Percentiles rank a stretch among this genome's conserved stretches.
These are phyloP conservation scores for Platypus cylindrus DNA, from an alignment of 2,888 invertebrate genomes.

Conservation along the genomic window DNA sequence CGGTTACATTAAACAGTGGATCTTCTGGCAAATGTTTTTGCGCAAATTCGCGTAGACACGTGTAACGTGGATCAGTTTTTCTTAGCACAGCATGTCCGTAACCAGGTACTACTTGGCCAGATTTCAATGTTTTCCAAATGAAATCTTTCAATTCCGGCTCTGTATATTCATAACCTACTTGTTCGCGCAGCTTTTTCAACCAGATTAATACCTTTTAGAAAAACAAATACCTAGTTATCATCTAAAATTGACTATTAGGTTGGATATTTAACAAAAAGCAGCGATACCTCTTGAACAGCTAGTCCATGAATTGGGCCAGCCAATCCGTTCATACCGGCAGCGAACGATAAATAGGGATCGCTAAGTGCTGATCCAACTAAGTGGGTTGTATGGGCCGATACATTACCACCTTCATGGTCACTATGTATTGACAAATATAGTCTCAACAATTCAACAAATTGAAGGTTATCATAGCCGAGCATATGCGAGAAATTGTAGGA, in stretches of 20 bases:
- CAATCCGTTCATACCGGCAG: constrained; percentile 86
- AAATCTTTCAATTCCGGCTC: constrained; percentile 91
- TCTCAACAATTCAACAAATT: constrained; percentile 84
- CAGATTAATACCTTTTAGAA: constrained; percentile 71
- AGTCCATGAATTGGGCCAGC: constrained; percentile 93
- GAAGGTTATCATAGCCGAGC: constrained; percentile 75
- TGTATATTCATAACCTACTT: constrained; percentile 73
- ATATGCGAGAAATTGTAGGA: constrained; percentile 82
- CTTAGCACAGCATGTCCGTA: constrained; percentile 93
- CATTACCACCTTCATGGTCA: constrained; percentile 95
- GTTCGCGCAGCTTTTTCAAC: constrained; percentile 78
- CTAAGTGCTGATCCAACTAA: constrained; percentile 88
- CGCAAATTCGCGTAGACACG: constrained; percentile 89
- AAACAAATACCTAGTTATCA: constrained; percentile 1
- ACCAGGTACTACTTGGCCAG: constrained; percentile 93
- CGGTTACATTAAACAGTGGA: constrained; percentile 65
- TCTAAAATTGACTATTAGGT: no score
- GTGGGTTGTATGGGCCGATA: constrained; percentile 89
- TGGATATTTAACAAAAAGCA: background rate
- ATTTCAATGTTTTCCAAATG: constrained; percentile 93
- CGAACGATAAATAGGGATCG: constrained; percentile 85
- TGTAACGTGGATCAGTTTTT: constrained; percentile 87
- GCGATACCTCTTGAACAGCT: constrained; percentile 74
- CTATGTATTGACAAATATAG: constrained; percentile 90
- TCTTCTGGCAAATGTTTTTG: constrained; percentile 87